These are phyloP conservation scores for Heliothis peltigera DNA, from an alignment of 2,888 invertebrate genomes.

Conservation along the genomic window DNA sequence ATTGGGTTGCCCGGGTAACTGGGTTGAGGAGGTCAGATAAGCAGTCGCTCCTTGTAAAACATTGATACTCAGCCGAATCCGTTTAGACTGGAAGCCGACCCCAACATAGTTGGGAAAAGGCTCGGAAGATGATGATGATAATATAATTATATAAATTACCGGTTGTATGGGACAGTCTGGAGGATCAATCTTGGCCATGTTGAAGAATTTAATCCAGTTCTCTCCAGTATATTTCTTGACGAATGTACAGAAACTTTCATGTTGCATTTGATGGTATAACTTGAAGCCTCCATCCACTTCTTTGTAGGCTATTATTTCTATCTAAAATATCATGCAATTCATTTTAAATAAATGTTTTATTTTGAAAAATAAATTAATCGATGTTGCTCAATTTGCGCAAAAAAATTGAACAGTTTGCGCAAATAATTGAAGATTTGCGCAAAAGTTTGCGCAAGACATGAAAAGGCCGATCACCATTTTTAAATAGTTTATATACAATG, in stretches of 20 bases:
- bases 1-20: no score
- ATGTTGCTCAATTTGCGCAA: background rate
- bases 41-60: no score
- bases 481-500: background rate
- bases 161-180: slow-evolving; percentile 68
- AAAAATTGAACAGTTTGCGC: no score
- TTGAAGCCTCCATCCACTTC: slow-evolving; percentile 81
- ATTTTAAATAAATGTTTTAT: background rate
- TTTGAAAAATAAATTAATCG: no score
- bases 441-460: no score
- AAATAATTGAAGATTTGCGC: no score
- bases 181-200: slow-evolving; percentile 58
- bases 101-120: no score
- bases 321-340: slow-evolving; percentile 37
- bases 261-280: slow-evolving; percentile 67
- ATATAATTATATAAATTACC: slow-evolving; percentile 56
- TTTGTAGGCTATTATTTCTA: slow-evolving; percentile 67
- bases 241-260: slow-evolving; percentile 64
- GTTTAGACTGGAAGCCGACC: no score
- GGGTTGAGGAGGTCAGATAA: no score
- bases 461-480: no score
- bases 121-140: no score
- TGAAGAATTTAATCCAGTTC: slow-evolving; percentile 62
- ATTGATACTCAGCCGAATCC: no score
- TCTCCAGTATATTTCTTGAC: slow-evolving; percentile 65